Evolutionary conservation across 2,113 vertebrate species (phyloP).

Genomic region (Sapayoa aenigma): DNA sequence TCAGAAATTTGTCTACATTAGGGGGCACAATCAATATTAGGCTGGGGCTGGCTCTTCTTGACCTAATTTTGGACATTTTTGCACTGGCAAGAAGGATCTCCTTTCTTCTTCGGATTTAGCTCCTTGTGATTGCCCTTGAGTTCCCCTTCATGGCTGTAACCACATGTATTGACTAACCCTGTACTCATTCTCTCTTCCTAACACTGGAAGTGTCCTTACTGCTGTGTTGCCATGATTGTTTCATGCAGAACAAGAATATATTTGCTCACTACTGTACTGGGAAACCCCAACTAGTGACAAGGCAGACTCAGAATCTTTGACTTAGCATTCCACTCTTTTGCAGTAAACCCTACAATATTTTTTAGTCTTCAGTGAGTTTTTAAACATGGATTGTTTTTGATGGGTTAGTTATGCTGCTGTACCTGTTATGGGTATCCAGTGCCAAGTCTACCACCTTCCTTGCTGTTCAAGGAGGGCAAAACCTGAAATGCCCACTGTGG

Average conservation of each 20-base stretch:
- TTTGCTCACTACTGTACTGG: neutral
- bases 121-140: neutral
- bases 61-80: neutral
- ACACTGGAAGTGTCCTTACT: neutral
- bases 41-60: neutral
- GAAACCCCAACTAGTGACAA: neutral
- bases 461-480: neutral
- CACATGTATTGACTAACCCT: neutral
- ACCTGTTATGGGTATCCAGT: neutral
- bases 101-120: neutral
- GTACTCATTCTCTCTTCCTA: neutral
- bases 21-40: neutral
- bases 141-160: neutral
- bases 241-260: neutral
- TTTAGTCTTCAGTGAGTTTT: neutral
- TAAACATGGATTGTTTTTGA: neutral
- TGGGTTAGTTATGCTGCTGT: neutral
- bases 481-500: neutral
- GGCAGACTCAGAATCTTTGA: neutral
- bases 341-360: neutral
- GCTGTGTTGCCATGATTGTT: neutral
- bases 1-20: conserved; percentile 10
- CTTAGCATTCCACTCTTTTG: neutral
- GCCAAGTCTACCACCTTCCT: neutral
- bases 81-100: neutral